Evolutionary conservation across 2,888 invertebrate species (phyloP).

Genomic region (Nomada hirtipes): DNA sequence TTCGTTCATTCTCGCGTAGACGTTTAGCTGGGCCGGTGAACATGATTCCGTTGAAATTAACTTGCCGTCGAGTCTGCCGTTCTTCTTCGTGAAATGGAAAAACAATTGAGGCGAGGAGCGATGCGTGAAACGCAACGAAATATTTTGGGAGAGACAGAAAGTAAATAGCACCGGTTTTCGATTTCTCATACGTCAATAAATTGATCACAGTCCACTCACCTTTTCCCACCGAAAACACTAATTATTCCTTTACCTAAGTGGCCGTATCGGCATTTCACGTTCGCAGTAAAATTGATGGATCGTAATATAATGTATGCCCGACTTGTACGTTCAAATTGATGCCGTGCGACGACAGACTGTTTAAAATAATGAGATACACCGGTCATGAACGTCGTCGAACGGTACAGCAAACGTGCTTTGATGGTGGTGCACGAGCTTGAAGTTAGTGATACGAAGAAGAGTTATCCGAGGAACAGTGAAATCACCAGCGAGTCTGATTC

Average conservation of each 20-base stretch:
- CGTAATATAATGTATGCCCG: constrained; percentile 20
- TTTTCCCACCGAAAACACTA: neutral
- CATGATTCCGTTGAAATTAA: neutral
- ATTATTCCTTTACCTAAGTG: neutral
- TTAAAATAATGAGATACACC: constrained; percentile 70
- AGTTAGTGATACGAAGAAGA: constrained; percentile 34
- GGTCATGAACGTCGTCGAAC: constrained; percentile 73
- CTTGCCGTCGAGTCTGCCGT: neutral
- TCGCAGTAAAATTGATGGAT: constrained; percentile 6
- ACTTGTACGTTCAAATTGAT: constrained; percentile 37
- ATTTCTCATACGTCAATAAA: constrained; percentile 33
- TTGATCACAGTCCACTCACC: constrained; percentile 16
- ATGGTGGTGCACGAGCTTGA: constrained; percentile 56
- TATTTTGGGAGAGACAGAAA: constrained; percentile 23
- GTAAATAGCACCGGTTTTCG: constrained; percentile 37
- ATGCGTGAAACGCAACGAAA: constrained; percentile 38
- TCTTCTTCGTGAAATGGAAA: constrained; percentile 29
- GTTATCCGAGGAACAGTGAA: constrained; percentile 33
- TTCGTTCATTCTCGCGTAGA: neutral
- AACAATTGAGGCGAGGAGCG: constrained; percentile 52
- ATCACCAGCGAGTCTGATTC: constrained; percentile 46
- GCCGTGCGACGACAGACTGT: constrained; percentile 45
- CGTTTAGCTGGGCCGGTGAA: neutral
- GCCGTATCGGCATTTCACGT: neutral
- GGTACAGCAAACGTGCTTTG: constrained; percentile 62